These are phyloP conservation scores for Cyprichromis sp. DNA, from an alignment of 2,113 vertebrate genomes.

Conservation along the genomic window DNA sequence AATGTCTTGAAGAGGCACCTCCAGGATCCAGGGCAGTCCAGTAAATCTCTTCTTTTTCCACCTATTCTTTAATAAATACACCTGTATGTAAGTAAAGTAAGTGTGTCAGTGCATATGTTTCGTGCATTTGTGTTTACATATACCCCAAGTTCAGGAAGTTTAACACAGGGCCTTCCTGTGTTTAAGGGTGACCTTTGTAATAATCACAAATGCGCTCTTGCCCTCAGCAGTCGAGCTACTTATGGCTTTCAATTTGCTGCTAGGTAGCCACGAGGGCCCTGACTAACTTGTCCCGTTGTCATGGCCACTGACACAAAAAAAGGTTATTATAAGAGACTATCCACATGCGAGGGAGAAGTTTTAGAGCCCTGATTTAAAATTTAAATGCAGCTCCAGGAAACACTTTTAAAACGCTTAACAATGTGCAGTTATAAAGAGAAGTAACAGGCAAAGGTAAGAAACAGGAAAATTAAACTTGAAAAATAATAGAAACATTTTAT, in stretches of 20 bases:
- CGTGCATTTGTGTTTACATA: not conserved
- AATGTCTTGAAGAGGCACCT: not conserved
- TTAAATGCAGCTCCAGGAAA: not conserved
- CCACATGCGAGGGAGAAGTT: not conserved
- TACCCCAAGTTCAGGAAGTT: not conserved
- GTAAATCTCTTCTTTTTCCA: not conserved
- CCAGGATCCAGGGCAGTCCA: fast-evolving
- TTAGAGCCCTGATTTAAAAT: not conserved
- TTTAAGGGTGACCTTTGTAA: not conserved
- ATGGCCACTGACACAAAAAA: constrained; percentile 14
- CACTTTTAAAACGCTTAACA: not conserved
- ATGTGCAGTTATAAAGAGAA: not conserved
- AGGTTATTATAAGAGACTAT: not conserved
- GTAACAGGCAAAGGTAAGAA: not conserved
- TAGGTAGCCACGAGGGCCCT: not conserved
- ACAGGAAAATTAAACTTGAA: not conserved
- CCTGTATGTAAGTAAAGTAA: not conserved
- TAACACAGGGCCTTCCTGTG: not conserved
- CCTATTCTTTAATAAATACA: not conserved
- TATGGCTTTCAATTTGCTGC: constrained; percentile 18
- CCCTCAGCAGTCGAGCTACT: constrained; percentile 20
- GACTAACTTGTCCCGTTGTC: constrained; percentile 38
- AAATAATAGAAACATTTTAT: not conserved
- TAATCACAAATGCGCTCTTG: constrained; percentile 22
- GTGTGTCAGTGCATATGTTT: not conserved